Conservation (phyloP, 1,140 invertebrate genomes). For the Scaptomyza montana region DNA sequence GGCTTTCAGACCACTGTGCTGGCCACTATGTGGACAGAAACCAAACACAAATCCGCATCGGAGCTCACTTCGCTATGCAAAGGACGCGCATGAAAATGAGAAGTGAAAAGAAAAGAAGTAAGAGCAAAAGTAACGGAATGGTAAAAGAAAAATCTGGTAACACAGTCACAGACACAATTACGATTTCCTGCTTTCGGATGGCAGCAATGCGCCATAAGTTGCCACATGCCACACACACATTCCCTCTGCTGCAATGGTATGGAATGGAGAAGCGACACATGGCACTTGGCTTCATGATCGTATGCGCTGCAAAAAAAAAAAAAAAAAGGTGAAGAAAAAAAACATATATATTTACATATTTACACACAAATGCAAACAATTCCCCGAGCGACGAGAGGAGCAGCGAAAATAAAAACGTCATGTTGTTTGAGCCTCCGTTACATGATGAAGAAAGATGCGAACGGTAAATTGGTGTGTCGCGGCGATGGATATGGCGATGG, state of each 20-base stretch:
- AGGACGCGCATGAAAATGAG: not conserved
- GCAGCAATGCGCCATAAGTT: conserved; percentile 33
- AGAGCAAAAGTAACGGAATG: not conserved
- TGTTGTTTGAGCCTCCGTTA: conserved; percentile 50
- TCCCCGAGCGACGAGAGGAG: conserved; percentile 13
- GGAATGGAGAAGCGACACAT: conserved; percentile 23
- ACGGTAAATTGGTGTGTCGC: conserved; percentile 48
- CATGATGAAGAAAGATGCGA: conserved; percentile 56
- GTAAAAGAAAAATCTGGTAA: conserved; percentile 35
- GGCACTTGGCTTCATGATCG: conserved; percentile 39
- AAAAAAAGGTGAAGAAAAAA: no score
- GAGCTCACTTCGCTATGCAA: conserved; percentile 1
- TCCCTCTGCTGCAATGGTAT: not conserved
- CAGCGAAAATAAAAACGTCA: conserved; percentile 47
- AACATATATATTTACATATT: conserved; percentile 44
- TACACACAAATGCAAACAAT: conserved; percentile 55
- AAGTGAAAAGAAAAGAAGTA: not conserved
- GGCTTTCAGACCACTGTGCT: conserved; percentile 6
- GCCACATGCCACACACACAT: conserved; percentile 28
- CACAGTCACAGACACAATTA: conserved; percentile 52
- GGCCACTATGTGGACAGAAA: not conserved
- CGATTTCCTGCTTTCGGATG: conserved; percentile 22
- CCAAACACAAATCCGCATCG: not conserved
- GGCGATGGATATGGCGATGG: not conserved
- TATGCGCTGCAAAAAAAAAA: conserved; percentile 29